Evolutionary conservation across 1,140 invertebrate genomes (phyloP), one percentile per base, ranked within the genome.

Genomic region (Drosophila jambulina): DNA sequence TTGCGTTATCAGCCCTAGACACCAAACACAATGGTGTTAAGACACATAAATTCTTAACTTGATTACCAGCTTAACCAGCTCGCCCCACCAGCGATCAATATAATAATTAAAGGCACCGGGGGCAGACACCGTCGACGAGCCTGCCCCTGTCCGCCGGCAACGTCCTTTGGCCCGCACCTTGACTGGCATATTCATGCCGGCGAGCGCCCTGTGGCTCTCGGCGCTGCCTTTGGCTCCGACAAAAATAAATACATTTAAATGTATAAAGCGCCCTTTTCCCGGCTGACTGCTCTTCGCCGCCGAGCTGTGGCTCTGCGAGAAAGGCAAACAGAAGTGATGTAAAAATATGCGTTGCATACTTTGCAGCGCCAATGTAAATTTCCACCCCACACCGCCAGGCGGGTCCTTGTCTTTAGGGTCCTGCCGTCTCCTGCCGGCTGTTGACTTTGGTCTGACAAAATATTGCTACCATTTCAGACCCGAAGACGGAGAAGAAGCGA

Each of bases 311-410:
- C 63, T 68, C 54, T 51, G 64, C 40, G 65, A 65, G 64, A 78
- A 71, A 62, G 67, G 58, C 78, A 88, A 88, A 88, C 78, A 88
- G 74, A 88, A 81, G 63, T 69, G 85, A 77, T 88, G 80, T 87
- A 75, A 78, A 87, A 87, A 88, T 83, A 88, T 88, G 84, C 84
- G 78, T 88, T 78, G 85, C 78, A 85, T 90, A 81, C 81, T 88
- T 81, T 84, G 45, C 70, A 88, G 69, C 77, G 77, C 62, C 84
- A 88, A 88, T 90, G 84, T 84, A 88, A 78, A 88, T 88, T 84
- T 75, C 42, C 68, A 9, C 38, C 68, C 29, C 46, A 19, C 57
- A 17, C 59, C 57, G 25, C 49, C 62, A n/a, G 38, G 38, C 29
- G 57, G 49, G 32, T 56, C 82, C 80, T 87, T 80, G 77, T 75